Base-by-base conservation (phyloP, 2,888 invertebrate genomes). In the Miltochrista miniata region DNA sequence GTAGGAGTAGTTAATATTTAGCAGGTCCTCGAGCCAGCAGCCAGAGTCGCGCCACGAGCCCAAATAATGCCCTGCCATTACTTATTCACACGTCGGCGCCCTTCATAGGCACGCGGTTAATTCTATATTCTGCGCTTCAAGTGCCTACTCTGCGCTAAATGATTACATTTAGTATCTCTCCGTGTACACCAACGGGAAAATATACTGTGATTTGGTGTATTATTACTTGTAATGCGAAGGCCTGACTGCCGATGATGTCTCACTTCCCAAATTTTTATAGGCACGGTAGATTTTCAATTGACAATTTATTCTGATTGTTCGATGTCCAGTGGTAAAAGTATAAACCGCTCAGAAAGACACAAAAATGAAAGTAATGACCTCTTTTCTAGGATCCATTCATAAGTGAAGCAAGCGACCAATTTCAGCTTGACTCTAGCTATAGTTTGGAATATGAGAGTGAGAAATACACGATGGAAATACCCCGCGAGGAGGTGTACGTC, bases 161-260 rank as follows among this genome's bases (percentile, higher is more conserved):
- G 41, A 41, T n/a, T 33, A 31, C 43, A 35, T 35, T 18, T 43
- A 34, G 38, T 38, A 24, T 38, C 38, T 38, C 18, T 18, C 34
- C 24, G 15, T 41, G 14, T 30, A 33, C 11, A 15, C 14, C 13
- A 30, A 41, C 31, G 14, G 10, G 13, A 2, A 8, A 41, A 41
- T 30, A 31, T 14, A n/a, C 15, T 15, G n/a, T 41, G 8, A 41
- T 15, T 31, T 7, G 14, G 14, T 7, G 5, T 4, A 24, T 9
- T 15, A 36, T 13, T 13, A 13, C 13, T 8, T 36, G 2, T 36
- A 3, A 13, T 36, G 36, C 13, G 13, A 13, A 8, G 7, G 13
- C 14, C 9, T 13, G 8, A 2, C 8, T 7, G 35, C 9, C 36
- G 36, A 9, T 24, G 18, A 1, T 14, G 9, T 14, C 36, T 13